A percentile compares a stretch with the other conserved stretches of the same genome.
These are phyloP conservation scores for Catostomus latipinnis DNA, from an alignment of 2,797 vertebrate species.

Conservation along the genomic window DNA sequence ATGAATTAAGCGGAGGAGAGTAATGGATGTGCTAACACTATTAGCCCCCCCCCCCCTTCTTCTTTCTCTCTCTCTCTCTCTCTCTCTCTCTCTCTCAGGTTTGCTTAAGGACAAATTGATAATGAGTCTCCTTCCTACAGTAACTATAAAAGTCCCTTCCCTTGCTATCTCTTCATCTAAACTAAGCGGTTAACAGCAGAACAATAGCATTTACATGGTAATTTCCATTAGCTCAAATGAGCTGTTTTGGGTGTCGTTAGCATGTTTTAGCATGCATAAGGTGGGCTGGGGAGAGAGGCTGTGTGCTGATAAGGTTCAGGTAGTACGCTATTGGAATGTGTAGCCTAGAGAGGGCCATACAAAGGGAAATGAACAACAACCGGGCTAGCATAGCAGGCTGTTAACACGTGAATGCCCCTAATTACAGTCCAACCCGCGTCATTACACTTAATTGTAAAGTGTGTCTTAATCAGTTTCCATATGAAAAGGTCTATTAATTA, in stretches of 20 bases:
- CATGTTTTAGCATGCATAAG: constrained; percentile 52
- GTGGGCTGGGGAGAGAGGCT: constrained; percentile 66
- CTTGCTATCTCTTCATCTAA: constrained; percentile 56
- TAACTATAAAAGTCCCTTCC: constrained; percentile 57
- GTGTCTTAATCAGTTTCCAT: constrained; percentile 94
- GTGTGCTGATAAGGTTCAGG: constrained; percentile 60
- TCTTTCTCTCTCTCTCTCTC: constrained; percentile 7
- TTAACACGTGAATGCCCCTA: constrained; percentile 96
- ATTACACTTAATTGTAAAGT: constrained; percentile 90
- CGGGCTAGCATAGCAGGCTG: constrained; percentile 85
- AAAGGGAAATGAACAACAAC: constrained; percentile 91
- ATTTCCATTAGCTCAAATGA: constrained; percentile 60
- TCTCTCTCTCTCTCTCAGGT: constrained; percentile 37
- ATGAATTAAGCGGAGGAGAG: constrained; percentile 79
- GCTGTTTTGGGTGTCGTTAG: constrained; percentile 51
- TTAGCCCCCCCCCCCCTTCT: constrained; percentile 62
- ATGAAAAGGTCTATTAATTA: constrained; percentile 95
- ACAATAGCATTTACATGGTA: constrained; percentile 58
- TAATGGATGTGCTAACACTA: constrained; percentile 79
- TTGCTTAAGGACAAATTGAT: constrained; percentile 64
- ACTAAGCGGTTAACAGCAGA: constrained; percentile 55
- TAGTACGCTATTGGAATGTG: constrained; percentile 80
- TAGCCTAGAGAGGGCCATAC: constrained; percentile 88
- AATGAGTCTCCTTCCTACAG: constrained; percentile 61
- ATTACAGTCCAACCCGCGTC: constrained; percentile 85